A percentile compares a stretch with the other conserved stretches of the same genome.
Conservation (phyloP, 2,797 vertebrate genomes). For the Pteropus rufus region DNA sequence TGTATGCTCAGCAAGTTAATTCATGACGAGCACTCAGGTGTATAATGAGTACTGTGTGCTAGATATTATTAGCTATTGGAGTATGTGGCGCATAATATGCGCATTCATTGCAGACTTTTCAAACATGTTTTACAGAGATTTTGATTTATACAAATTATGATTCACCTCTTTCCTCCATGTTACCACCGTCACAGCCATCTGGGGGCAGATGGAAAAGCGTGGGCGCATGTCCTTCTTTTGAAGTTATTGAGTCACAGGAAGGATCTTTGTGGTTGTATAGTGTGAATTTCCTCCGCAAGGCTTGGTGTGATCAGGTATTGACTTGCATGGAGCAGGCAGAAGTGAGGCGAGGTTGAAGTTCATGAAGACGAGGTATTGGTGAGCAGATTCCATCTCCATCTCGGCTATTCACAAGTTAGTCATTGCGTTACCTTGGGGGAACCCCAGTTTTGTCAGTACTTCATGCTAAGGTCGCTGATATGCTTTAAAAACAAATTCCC, state of each 20-base stretch:
- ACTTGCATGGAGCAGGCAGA: neutral
- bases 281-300: neutral
- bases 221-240: neutral
- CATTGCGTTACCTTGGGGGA: neutral
- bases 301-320: neutral
- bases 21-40: neutral
- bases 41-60: fast-evolving
- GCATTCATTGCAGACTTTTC: neutral
- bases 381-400: neutral
- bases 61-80: too few species aligned
- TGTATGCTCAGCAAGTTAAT: neutral
- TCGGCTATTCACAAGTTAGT: fast-evolving
- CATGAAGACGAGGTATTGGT: neutral
- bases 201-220: constrained; percentile 13
- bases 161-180: neutral
- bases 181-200: neutral
- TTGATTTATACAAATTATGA: neutral
- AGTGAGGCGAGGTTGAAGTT: neutral
- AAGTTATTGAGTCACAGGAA: constrained; percentile 25
- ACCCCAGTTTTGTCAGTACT: neutral
- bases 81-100: neutral
- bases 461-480: neutral
- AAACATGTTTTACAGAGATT: neutral
- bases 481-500: neutral
- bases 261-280: neutral